A percentile compares a stretch with the other conserved stretches of the same genome.
phyloP scores from a whole-genome alignment of 1,140 invertebrate genomes.

The Choristoneura fumiferana region DNA sequence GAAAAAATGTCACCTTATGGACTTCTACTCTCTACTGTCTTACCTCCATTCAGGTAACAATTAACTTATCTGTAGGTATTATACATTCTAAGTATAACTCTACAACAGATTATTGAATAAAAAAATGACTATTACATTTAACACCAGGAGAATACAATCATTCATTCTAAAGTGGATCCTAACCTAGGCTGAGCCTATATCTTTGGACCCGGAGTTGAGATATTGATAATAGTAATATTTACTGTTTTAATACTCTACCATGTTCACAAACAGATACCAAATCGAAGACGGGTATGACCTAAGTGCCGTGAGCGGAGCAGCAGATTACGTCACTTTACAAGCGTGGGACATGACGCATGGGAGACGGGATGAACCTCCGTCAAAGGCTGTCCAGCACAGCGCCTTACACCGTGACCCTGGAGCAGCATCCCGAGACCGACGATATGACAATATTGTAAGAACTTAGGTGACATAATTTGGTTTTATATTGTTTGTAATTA shows the following conservation, averaged over 20 bases:
- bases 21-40: constrained; percentile 58
- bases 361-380: constrained; percentile 53
- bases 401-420: constrained; percentile 62
- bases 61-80: no score
- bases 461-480: not conserved
- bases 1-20: constrained; percentile 68
- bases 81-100: no score
- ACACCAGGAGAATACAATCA: no score
- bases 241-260: no score
- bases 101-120: no score
- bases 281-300: constrained; percentile 75
- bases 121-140: no score
- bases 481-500: not conserved
- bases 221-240: no score
- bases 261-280: constrained; percentile 52
- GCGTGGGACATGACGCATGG: constrained; percentile 72
- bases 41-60: constrained; percentile 62
- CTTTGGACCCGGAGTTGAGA: no score
- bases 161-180: no score
- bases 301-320: constrained; percentile 63
- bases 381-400: constrained; percentile 65
- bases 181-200: no score
- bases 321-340: constrained; percentile 69
- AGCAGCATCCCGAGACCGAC: constrained; percentile 54
- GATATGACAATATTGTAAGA: constrained; percentile 68